These are phyloP conservation scores for Perca schrenkii DNA, from an alignment of 2,113 vertebrate species.

Conservation along the genomic window DNA sequence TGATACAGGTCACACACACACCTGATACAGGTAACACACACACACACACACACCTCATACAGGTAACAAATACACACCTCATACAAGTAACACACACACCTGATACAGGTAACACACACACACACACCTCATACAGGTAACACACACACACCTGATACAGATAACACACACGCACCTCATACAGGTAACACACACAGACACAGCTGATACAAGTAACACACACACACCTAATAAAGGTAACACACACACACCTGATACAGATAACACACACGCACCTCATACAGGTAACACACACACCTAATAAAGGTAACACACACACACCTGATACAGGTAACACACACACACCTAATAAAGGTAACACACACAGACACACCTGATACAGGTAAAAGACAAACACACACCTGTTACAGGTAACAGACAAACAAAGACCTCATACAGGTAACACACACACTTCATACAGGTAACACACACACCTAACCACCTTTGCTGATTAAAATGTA, in stretches of 20 bases:
- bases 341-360: neutral
- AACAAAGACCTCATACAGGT: no score
- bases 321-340: neutral
- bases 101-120: slow-evolving; percentile 45
- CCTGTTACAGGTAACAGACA: no score
- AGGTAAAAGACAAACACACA: no score
- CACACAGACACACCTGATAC: no score
- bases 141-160: neutral
- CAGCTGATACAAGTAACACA: no score
- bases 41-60: neutral
- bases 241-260: neutral
- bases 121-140: neutral
- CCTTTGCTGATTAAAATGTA: no score
- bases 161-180: slow-evolving; percentile 20
- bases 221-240: neutral
- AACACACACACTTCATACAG: no score
- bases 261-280: neutral
- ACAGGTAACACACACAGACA: slow-evolving; percentile 49
- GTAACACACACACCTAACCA: no score
- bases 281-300: neutral
- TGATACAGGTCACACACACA: neutral
- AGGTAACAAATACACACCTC: neutral
- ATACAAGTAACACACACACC: slow-evolving; percentile 15
- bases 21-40: no score
- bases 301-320: neutral